Percentiles rank a stretch among this genome's conserved stretches.
These are phyloP conservation scores for Eurois occulta DNA, from an alignment of 2,888 invertebrate genomes.

Conservation along the genomic window DNA sequence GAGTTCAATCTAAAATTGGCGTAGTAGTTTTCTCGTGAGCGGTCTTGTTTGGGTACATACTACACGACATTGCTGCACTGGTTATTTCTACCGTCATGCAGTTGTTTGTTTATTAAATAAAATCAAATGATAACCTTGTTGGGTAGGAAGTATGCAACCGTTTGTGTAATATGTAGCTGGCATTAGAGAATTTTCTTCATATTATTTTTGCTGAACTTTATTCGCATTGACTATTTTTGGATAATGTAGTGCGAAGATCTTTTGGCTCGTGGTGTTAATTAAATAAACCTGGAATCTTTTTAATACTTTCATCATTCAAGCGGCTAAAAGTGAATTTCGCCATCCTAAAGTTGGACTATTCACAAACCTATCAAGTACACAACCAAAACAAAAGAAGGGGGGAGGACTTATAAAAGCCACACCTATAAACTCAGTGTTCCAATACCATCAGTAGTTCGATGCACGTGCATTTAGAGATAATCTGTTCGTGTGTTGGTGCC, in stretches of 20 bases:
- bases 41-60: neutral
- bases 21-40: neutral
- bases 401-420: neutral
- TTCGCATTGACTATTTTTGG: neutral
- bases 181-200: neutral
- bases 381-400: neutral
- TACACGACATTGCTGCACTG: neutral
- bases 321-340: too few species aligned
- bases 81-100: neutral
- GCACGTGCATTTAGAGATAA: conserved; percentile 16
- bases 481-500: conserved; percentile 24
- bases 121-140: neutral
- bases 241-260: neutral
- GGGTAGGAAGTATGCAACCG: neutral
- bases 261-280: neutral
- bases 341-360: neutral
- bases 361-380: neutral
- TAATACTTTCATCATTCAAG: too few species aligned
- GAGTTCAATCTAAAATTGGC: neutral
- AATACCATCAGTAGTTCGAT: conserved; percentile 22
- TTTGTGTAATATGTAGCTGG: neutral
- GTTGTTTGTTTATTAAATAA: neutral
- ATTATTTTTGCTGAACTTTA: neutral
- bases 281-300: neutral
- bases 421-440: neutral